Conservation (phyloP, 1,140 invertebrate genomes). For the Homalodisca vitripennis region DNA sequence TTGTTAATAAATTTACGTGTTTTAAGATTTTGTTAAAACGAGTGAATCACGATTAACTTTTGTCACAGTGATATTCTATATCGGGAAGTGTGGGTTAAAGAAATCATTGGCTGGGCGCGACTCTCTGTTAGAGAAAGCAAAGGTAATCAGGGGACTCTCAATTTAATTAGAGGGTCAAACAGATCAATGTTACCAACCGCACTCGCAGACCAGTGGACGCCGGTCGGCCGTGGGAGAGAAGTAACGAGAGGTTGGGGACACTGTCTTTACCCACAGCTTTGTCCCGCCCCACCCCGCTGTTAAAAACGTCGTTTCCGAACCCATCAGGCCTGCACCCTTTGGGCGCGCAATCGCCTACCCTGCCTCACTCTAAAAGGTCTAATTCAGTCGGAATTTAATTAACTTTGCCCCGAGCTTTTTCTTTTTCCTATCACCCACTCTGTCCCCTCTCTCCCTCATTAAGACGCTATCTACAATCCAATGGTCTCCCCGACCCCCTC, state of each 20-base stretch:
- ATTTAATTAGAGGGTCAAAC: neutral
- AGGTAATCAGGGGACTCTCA: neutral
- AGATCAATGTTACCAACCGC: neutral
- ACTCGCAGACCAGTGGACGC: too few species aligned
- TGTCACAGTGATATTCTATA: too few species aligned
- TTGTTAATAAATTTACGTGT: too few species aligned
- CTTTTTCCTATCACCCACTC: slow-evolving; percentile 19
- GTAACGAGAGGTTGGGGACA: neutral
- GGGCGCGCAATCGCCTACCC: slow-evolving; percentile 7
- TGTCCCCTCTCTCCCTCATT: slow-evolving; percentile 23
- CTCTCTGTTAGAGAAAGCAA: too few species aligned
- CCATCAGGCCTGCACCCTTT: slow-evolving; percentile 5
- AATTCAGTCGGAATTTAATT: slow-evolving; percentile 34
- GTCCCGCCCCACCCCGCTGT: neutral
- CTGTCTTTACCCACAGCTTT: neutral
- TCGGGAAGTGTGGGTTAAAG: too few species aligned
- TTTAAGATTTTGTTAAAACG: too few species aligned
- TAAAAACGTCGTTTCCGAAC: slow-evolving; percentile 27
- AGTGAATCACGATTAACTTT: too few species aligned
- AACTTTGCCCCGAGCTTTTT: slow-evolving; percentile 31
- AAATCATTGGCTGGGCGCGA: too few species aligned
- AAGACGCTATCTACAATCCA: slow-evolving; percentile 25
- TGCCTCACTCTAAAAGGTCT: slow-evolving; percentile 26
- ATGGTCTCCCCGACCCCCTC: neutral
- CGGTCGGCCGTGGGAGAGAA: too few species aligned